A percentile compares a stretch with the other conserved stretches of the same genome.
phyloP scores from a whole-genome alignment of 2,797 vertebrate genomes.

The Brachyalestes nurse region DNA sequence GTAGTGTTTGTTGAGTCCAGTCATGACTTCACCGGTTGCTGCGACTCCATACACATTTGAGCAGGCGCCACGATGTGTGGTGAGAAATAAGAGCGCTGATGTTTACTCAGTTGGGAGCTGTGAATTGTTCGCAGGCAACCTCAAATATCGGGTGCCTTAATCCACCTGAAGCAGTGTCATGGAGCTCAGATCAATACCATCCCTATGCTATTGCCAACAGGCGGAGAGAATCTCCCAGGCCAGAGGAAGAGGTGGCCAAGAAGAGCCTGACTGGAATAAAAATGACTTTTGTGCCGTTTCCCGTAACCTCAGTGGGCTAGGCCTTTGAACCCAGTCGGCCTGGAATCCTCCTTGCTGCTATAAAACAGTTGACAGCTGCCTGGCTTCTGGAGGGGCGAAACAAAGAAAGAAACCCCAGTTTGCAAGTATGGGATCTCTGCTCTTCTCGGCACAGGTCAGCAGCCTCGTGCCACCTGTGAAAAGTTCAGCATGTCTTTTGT shows the following conservation, averaged over 20 bases:
- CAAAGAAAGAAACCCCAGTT: conserved; percentile 52
- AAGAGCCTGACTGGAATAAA: conserved; percentile 65
- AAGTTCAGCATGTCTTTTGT: conserved; percentile 22
- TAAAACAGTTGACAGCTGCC: conserved; percentile 67
- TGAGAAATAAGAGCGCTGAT: conserved; percentile 55
- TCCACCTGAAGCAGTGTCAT: conserved; percentile 69
- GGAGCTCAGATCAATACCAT: conserved; percentile 72
- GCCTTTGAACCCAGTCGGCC: conserved; percentile 57
- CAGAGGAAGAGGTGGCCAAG: conserved; percentile 46
- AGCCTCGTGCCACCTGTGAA: neutral
- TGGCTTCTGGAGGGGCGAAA: conserved; percentile 64
- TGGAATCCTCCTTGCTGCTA: conserved; percentile 48
- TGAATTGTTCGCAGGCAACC: conserved; percentile 53
- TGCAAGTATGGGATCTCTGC: conserved; percentile 56
- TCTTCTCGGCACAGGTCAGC: neutral
- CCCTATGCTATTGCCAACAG: conserved; percentile 64
- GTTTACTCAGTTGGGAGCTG: conserved; percentile 46
- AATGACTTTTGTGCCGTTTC: conserved; percentile 58
- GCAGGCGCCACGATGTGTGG: neutral
- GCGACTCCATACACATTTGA: neutral
- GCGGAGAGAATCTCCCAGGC: conserved; percentile 58
- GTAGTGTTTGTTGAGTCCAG: neutral
- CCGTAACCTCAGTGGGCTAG: conserved; percentile 50
- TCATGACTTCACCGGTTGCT: neutral
- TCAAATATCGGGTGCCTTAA: conserved; percentile 72